Base-by-base conservation (phyloP, 2,113 vertebrate species). In the Larimichthys crocea region DNA sequence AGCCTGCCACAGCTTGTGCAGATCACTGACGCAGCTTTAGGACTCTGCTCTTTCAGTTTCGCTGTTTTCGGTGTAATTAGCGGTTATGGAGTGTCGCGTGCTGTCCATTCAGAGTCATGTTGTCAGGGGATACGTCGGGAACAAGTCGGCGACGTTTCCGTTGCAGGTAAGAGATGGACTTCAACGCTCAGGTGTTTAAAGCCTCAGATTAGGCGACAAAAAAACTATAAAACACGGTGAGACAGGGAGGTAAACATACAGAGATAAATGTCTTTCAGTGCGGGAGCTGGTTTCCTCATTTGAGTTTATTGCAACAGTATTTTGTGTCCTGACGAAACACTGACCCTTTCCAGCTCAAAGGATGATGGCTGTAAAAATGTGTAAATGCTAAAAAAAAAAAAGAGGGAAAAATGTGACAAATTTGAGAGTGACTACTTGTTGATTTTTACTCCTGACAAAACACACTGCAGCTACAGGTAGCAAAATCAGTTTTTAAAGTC, bases 21-120 rank as follows among this genome's bases (percentile, higher is more conserved):
- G 10, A 8, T 35, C 31, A 75, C 85, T 31, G 24, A 76, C 85
- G 76, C 72, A 24, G 22, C 68, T 82, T 59, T 55, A 35, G 44
- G 24, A 15, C 1, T 8, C 22, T 14, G 19, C 11, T 20, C 16
- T 26, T 10, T 71, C 14, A 31, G 57, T 7, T 5, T 7, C 3
- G 44, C 57, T 79, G 73, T 72, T 82, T 73, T 19, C 17, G 2
- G 22, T 15, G 29, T 49, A 22, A 16, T 42, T 40, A 3, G 60
- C 55, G 3, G 81, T 31, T 7, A 94, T 94, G 88, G 95, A 97
- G 91, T 97, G 97, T 87, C 94, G 98, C 73, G 97, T 99, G 82
- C 93, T 99, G 67, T 99, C 97, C 69, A 96, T 99, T 86, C 98
- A 99, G 94, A 99, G 97, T 96, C 98, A 99, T 78, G 98, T 99